Conservation (phyloP, 2,113 vertebrate genomes). For the Psettodes erumei region DNA sequence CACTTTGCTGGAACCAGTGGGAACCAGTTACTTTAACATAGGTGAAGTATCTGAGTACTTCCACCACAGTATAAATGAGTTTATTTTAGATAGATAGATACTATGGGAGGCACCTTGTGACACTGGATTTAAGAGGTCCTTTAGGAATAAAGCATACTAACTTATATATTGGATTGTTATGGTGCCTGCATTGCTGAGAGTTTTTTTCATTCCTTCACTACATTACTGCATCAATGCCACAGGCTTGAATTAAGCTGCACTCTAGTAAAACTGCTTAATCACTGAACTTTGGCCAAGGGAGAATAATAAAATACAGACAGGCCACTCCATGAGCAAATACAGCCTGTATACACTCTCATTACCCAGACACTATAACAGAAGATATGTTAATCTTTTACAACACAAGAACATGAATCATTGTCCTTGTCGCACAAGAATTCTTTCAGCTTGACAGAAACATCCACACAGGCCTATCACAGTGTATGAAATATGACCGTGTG, state of each 20-base stretch:
- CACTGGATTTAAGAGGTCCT: not conserved
- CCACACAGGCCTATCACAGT: conserved; percentile 1
- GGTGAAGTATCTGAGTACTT: too few relatives aligned
- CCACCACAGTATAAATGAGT: too few relatives aligned
- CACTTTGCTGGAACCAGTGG: too few relatives aligned
- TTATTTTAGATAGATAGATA: too few relatives aligned
- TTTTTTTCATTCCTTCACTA: not conserved
- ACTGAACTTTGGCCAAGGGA: conserved; percentile 3
- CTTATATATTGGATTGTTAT: not conserved
- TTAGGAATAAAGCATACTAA: not conserved
- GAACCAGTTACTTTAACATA: too few relatives aligned
- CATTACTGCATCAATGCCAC: not conserved
- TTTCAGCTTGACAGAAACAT: conserved; percentile 38
- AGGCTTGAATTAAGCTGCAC: not conserved
- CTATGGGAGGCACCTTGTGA: too few relatives aligned
- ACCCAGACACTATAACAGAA: conserved; percentile 41
- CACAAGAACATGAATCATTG: conserved; percentile 51
- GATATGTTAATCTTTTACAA: conserved; percentile 80
- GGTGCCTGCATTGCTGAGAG: too few relatives aligned
- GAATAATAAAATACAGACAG: conserved; percentile 34
- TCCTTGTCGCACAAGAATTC: conserved; percentile 43
- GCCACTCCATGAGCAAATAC: conserved; percentile 59
- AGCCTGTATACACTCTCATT: not conserved
- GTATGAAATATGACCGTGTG: conserved; percentile 47
- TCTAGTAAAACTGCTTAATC: not conserved